Evolutionary conservation across 2,888 invertebrate genomes (phyloP), one percentile per base, ranked within the genome.

Genomic region (Quadriops clusia): DNA sequence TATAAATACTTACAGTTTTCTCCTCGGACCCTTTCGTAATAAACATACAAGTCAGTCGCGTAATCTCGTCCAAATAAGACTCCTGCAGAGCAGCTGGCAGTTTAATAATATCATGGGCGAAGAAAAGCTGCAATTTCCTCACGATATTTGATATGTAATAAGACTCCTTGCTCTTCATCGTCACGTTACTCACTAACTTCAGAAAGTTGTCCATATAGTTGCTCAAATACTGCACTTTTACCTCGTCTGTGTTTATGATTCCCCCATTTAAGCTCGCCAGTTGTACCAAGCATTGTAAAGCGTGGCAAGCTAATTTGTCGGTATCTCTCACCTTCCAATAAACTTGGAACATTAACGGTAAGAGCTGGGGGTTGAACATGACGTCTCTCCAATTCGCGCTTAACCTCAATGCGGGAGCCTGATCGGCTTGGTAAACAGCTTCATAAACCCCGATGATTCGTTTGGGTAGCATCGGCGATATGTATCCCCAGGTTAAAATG

Each of bases 401-500:
- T 29, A 74, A 71, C 51, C 67, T 67, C 10, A 86, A 56, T 10
- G 69, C 60, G 13, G 68, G 67, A 10, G 55, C 70, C 30, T 73
- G 72, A 41, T 78, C 80, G 16, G 74, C 66, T 50, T 75, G 74
- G 49, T 76, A 77, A 34, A 76, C 70, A 23, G 71, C 64, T 51
- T 76, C 77, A 52, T 80, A 81, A 9, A 76, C 74, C 8, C 77
- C 77, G 33, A 82, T 74, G 41, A 82, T 52, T 36, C 77, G 64
- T 59, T 76, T 76, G 0, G 79, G 77, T 41, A 79, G 67, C 42
- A 55, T 58, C 28, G 72, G 68, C 13, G 77, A 74, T 4, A 78
- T 72, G 58, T 83, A 87, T 44, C 78, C 78, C 90, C 90, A 90
- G 23, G 75, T 76, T 26, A 90, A 63, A 33, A 86, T 72, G 37